A percentile compares a stretch with the other conserved stretches of the same genome.
Evolutionary conservation across 2,888 invertebrate species (phyloP).

Genomic region (Hirtodrosophila confusa): DNA sequence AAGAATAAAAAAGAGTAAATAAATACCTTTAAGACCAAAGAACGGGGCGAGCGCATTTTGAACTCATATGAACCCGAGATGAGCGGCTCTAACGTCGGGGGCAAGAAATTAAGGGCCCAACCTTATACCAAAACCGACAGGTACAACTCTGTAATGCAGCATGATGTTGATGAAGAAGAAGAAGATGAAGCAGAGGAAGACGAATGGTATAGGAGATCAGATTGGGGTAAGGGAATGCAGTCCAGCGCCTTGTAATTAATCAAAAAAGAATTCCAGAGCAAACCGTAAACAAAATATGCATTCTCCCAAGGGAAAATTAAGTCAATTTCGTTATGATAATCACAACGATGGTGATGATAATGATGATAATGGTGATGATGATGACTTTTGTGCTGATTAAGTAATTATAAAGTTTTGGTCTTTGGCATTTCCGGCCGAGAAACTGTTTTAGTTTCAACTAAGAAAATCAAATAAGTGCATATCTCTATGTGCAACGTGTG

Average conservation of each 20-base stretch:
- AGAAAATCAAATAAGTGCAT: background rate
- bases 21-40: constrained; percentile 51
- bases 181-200: constrained; percentile 22
- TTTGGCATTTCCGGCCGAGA: constrained; percentile 41
- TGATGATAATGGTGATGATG: constrained; percentile 15
- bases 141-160: constrained; percentile 47
- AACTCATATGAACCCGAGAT: constrained; percentile 68
- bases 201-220: constrained; percentile 36
- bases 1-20: constrained; percentile 38
- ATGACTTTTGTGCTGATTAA: constrained; percentile 47
- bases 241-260: constrained; percentile 64
- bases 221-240: constrained; percentile 35
- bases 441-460: constrained; percentile 1
- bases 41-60: constrained; percentile 40
- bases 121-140: constrained; percentile 37
- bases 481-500: constrained; percentile 43
- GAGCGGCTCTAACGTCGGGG: constrained; percentile 39
- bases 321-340: constrained; percentile 55
- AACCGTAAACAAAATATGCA: background rate
- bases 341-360: background rate
- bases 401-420: constrained; percentile 40
- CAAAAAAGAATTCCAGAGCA: constrained; percentile 39
- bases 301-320: constrained; percentile 42
- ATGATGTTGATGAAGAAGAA: background rate
- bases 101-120: constrained; percentile 45